Percentiles rank a stretch among this genome's conserved stretches.
Conservation (phyloP, 2,888 invertebrate species). For the Leptothorax acervorum region DNA sequence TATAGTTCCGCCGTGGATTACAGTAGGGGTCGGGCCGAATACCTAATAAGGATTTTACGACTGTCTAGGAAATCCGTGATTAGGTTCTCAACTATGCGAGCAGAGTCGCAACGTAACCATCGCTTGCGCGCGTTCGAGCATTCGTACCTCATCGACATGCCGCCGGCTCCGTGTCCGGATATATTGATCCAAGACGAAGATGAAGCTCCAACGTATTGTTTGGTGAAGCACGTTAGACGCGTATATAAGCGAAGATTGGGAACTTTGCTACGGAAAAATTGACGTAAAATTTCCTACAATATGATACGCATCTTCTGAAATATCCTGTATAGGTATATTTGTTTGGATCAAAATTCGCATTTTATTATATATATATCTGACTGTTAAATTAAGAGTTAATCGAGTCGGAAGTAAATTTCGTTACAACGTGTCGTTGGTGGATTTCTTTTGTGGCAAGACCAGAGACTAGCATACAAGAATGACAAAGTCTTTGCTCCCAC, state of each 20-base stretch:
- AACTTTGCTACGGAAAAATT: neutral
- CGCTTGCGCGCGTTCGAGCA: slow-evolving; percentile 38
- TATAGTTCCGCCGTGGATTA: slow-evolving; percentile 57
- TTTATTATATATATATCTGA: slow-evolving; percentile 11
- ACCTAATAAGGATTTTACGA: slow-evolving; percentile 62
- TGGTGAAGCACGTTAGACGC: neutral
- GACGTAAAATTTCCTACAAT: neutral
- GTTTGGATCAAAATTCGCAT: neutral
- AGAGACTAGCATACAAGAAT: slow-evolving; percentile 19
- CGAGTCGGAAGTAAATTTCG: slow-evolving; percentile 44
- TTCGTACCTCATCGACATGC: slow-evolving; percentile 51
- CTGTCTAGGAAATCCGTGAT: slow-evolving; percentile 58
- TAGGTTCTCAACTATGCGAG: slow-evolving; percentile 53
- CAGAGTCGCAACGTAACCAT: slow-evolving; percentile 32
- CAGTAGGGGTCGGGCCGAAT: slow-evolving; percentile 47
- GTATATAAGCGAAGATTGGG: neutral
- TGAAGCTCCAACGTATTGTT: slow-evolving; percentile 5
- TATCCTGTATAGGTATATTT: no score
- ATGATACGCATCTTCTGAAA: neutral
- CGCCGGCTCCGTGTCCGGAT: slow-evolving; percentile 25
- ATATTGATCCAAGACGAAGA: slow-evolving; percentile 43
- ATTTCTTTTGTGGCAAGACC: slow-evolving; percentile 49
- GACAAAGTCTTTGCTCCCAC: slow-evolving; percentile 26
- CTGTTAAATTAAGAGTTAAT: slow-evolving; percentile 48
- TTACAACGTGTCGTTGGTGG: slow-evolving; percentile 26